These are phyloP conservation scores for Cataglyphis altisquamis DNA, from an alignment of 2,888 invertebrate genomes.

Conservation along the genomic window DNA sequence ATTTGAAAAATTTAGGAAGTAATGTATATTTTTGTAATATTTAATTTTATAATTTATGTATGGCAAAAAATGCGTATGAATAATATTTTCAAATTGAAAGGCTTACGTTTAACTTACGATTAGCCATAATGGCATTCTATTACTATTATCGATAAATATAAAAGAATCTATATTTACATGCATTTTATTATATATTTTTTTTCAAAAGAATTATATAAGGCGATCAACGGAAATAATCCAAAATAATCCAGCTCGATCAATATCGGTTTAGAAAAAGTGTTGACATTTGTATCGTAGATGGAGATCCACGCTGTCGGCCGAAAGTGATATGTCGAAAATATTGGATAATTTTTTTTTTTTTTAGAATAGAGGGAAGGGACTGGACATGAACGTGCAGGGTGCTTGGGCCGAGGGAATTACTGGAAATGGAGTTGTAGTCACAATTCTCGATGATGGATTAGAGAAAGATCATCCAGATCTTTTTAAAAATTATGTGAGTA, in stretches of 20 bases:
- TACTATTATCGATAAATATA: neutral
- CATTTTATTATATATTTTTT: neutral
- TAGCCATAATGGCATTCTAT: neutral
- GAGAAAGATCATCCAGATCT: slow-evolving; percentile 99
- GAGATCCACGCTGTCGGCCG: neutral
- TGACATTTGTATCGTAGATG: slow-evolving; percentile 8
- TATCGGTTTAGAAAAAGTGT: neutral
- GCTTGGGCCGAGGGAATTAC: slow-evolving; percentile 98
- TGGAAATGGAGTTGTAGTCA: slow-evolving; percentile 97
- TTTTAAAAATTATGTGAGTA: slow-evolving; percentile 95
- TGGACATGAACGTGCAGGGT: slow-evolving; percentile 98
- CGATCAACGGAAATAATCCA: neutral
- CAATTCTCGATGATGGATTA: slow-evolving; percentile 98
- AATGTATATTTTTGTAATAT: neutral
- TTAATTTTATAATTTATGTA: neutral
- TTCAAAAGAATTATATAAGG: neutral
- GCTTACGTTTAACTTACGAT: neutral
- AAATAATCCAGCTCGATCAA: neutral
- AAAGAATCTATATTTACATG: neutral
- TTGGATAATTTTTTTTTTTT: slow-evolving; percentile 75
- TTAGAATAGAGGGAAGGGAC: slow-evolving; percentile 95
- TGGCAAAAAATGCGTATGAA: neutral
- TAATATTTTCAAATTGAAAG: neutral
- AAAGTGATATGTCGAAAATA: neutral
- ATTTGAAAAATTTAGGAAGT: neutral